Evolutionary conservation across 2,888 invertebrate species (phyloP).

Genomic region (Rotaria sp.): DNA sequence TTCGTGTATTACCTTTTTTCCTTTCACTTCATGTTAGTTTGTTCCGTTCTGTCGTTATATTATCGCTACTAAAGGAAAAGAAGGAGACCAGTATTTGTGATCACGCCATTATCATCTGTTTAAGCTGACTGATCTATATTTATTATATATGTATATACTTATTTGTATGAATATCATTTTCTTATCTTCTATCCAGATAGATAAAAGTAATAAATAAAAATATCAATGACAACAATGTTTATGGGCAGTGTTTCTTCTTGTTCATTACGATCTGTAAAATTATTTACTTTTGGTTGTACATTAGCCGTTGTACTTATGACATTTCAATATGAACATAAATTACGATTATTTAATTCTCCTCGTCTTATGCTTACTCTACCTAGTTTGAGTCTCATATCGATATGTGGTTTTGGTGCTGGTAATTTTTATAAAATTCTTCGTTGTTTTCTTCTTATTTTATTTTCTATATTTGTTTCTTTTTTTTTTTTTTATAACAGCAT

Average conservation of each 20-base stretch:
- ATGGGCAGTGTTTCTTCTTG: neutral
- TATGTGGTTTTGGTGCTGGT: slow-evolving; percentile 27
- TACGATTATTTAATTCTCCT: slow-evolving; percentile 2
- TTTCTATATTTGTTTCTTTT: neutral
- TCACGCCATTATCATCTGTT: neutral
- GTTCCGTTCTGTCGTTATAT: neutral
- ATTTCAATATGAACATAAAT: slow-evolving; percentile 30
- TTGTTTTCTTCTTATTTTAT: no score
- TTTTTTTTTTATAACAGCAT: neutral
- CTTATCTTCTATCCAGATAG: neutral
- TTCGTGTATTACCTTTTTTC: no score
- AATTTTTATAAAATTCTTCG: neutral
- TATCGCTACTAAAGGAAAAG: neutral
- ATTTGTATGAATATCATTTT: neutral
- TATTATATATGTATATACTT: neutral
- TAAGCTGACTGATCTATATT: neutral
- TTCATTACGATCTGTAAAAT: neutral
- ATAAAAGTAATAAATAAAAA: neutral
- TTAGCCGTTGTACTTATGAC: slow-evolving; percentile 13
- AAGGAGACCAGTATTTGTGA: neutral
- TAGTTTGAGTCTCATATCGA: neutral
- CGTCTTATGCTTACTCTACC: slow-evolving; percentile 11
- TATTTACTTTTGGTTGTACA: slow-evolving; percentile 13
- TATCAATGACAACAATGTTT: neutral
- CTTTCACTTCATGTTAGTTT: no score